Evolutionary conservation across 2,797 vertebrate genomes (phyloP), one percentile per base, ranked within the genome.

Genomic region (Myripristis jacobus): DNA sequence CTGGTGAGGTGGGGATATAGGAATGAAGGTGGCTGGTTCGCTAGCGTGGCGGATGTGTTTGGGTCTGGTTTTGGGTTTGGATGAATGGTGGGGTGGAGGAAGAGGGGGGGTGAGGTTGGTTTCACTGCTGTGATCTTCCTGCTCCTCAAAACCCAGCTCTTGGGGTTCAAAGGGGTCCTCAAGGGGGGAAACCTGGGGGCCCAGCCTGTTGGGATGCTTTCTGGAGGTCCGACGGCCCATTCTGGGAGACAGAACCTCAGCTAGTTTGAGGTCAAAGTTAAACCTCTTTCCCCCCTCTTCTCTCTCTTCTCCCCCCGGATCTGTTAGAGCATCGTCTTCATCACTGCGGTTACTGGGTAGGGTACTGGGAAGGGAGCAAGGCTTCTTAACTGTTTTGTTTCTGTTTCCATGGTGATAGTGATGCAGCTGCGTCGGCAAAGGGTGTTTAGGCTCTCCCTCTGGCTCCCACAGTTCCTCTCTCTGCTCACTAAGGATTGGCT

Each of bases 31-130:
- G 74, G 95, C 25, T 0, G 97, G 96, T 70, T 98, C 96, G 0
- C 96, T 98, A 70, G 96, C 90, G 55, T 99, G 96, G 53, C 96
- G 95, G 29, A 98, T 57, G 1, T 98, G 97, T 74, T 96, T 97
- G 76, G 92, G 72, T 76, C 92, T 86, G 0, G 74, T 81, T 84
- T 91, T 91, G 63, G 82, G 25, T 80, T 89, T 86, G 69, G 63
- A 70, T 27, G 82, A 75, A 24, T 77, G 50, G 71, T 54, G 29
- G 38, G 66, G 38, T 59, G 59, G 18, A 4, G 83, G 75, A 72
- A 89, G 74, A 69, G 88, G 79, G 56, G 82, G 69, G 13, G 64
- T 67, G 59, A 80, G 60, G 63, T 85, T 43, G 0, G 21, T 48
- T 41, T 73, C 67, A 29, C 71, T 25, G 0, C 48, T 71, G 22